Evolutionary conservation across 2,797 vertebrate genomes (phyloP), one percentile per base, ranked within the genome.

Genomic region (Orientallactaga sibirica): DNA sequence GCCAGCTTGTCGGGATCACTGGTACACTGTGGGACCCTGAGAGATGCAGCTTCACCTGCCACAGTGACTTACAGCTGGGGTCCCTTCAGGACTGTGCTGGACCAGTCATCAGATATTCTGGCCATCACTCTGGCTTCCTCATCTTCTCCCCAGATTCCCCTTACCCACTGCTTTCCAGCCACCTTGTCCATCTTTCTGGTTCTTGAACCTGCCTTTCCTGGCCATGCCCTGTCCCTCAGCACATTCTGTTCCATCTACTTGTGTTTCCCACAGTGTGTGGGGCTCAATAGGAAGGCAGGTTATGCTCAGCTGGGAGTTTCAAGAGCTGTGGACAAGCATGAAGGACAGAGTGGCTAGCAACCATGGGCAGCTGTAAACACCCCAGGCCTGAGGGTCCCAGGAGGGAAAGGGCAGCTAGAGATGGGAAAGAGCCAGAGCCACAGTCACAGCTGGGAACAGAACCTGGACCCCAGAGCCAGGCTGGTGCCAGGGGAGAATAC

Each of bases 1-100:
- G 24, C 62, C 64, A 8, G 20, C 18, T 29, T 27, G 20, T 6
- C 1, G 0, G 76, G 1, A 0, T 48, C 52, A 9, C 43, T 0
- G 0, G 5, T 19, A 33, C 71, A 3, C 55, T 19, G 29, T 2
- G 18, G 81, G 71, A 14, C 29, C 43, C 62, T 9, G 9, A 24
- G 19, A 3, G 43, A 9, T 3, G 9, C 22, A 58, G 1, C 27
- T 27, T 22, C 20, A 22, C 22, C 22, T n/a, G 33, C 1, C 8
- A 7, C 3, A 27, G 76, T 22, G 10, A 7, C 29, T 82, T 66
- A 33, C 2, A 68, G 24, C 27, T n/a, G 11, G 24, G 27, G 12
- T 78, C 20, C 64, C 68, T 77, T 85, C 29, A 43, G 43, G 29
- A 5, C 5, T 41, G 16, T 77, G 66, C 78, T 20, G 7, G 22